Base-by-base conservation (phyloP, 2,888 invertebrate species). In the Noctua pronuba region DNA sequence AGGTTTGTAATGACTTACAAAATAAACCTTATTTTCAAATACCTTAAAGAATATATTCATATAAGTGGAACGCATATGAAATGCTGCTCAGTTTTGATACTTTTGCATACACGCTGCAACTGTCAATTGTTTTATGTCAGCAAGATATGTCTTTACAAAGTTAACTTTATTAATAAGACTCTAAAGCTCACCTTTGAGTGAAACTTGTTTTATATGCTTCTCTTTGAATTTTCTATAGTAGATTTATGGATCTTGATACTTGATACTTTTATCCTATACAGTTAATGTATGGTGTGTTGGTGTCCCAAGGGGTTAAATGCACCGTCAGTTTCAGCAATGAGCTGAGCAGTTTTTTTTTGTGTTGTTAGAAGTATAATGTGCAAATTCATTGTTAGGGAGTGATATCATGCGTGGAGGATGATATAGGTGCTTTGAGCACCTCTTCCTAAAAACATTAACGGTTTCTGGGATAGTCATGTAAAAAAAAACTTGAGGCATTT, bases 281-380 rank as follows among this genome's bases (percentile, higher is more conserved):
- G 64, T 38, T 71, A 60, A 67, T 58, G 62, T 71, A 65, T 80
- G 64, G 65, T 73, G 52, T 65, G 49, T 41, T 24, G 35, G 71
- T 52, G 64, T 75, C 85, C 86, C 86, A 71, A 75, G 83, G 89
- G 88, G 76, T 77, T 82, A 67, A 82, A 78, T 77, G 75, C 79
- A 46, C 74, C 77, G 79, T 80, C 85, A 83, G 67, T 76, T 78
- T 72, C 73, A 35, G 73, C 80, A 82, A 87, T 87, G 79, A 88
- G 58, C 67, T 75, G 70, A 68, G 65, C 73, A 76, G 41, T 82
- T 88, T 80, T 85, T 77, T 82, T 73, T 55, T 31, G 18, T 21
- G 62, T 46, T 82, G 31, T 84, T 72, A 11, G 6, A 35, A 28
- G 84, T 46, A 71, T 71, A 58, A 84, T 67, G 46, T 72, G 80